Evolutionary conservation across 1,140 invertebrate species (phyloP), one percentile per base, ranked within the genome.

Genomic region (Vanessa tameamea): DNA sequence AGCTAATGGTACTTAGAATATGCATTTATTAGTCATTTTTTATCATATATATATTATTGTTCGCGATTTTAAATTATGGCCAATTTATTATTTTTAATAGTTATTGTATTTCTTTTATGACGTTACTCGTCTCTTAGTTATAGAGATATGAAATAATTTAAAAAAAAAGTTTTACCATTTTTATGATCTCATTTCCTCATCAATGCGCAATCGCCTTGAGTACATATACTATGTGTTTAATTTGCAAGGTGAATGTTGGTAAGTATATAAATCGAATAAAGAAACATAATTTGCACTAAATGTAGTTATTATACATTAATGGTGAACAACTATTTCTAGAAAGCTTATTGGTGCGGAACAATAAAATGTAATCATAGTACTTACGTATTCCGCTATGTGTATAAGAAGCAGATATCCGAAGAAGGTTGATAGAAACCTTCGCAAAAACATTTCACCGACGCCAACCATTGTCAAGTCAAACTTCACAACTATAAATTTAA

Each of bases 311-410:
- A 57, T 11, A 57, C 16, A 23, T 57, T 16, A 23, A 57, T 12
- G 20, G 20, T 57, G 16, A 13, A 57, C 26, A 12, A 57, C 0
- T n/a, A 12, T 23, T 57, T 23, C 53, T 57, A 23, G 20, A 9
- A 57, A 69, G 55, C n/a, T 57, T 75, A 79, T 68, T 72, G 79
- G 76, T 48, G 75, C 77, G 70, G 68, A 82, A 84, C 78, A 79
- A 83, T 71, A 76, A 76, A 81, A 81, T 77, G 72, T 74, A 84
- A 79, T 79, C 70, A 75, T 69, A 68, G 51, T 50, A 88, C 87
- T 87, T 87, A 88, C 87, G 74, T 88, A 78, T 87, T 88, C 80
- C 68, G 78, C 78, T 79, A 87, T 23, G 64, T 83, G 78, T 78
- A 87, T 76, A 69, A 86, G 70, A 76, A 89, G 78, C 72, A 89